Percentiles rank a stretch among this genome's conserved stretches.
phyloP scores from a whole-genome alignment of 2,797 vertebrate genomes.

The Heterohyrax brucei region DNA sequence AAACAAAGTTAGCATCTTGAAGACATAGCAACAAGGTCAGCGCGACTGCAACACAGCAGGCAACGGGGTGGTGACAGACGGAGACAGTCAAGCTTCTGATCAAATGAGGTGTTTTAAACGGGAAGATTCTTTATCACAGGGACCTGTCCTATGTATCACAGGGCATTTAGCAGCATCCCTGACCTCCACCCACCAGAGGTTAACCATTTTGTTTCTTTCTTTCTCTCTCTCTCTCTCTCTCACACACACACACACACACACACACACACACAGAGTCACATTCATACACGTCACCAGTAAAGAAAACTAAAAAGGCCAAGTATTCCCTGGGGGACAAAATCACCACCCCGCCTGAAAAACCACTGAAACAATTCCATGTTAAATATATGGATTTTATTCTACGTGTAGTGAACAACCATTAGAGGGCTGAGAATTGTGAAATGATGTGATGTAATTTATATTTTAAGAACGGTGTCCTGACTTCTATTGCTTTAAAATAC shows the following conservation, averaged over 20 bases:
- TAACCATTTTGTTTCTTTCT: not conserved
- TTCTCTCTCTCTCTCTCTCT: too few relatives aligned
- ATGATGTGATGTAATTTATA: not conserved
- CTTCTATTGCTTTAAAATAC: not conserved
- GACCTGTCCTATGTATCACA: not conserved
- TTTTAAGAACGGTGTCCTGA: not conserved
- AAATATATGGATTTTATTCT: not conserved
- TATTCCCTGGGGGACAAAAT: not conserved
- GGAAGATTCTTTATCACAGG: not conserved
- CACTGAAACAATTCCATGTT: not conserved
- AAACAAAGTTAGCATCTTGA: not conserved
- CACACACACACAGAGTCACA: too few relatives aligned
- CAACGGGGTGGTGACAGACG: not conserved
- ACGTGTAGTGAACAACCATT: fast-evolving
- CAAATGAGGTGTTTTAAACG: not conserved
- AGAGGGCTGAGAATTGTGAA: not conserved
- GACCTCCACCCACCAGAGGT: not conserved
- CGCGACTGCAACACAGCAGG: not conserved
- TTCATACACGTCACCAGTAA: not conserved
- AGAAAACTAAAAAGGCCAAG: conserved; percentile 2
- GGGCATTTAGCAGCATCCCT: not conserved
- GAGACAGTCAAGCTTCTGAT: not conserved
- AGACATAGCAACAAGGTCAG: not conserved
- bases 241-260: too few relatives aligned
- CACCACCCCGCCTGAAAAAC: not conserved